A percentile compares a stretch with the other conserved stretches of the same genome.
phyloP scores from a whole-genome alignment of 2,113 vertebrate species.

The Gobius niger region DNA sequence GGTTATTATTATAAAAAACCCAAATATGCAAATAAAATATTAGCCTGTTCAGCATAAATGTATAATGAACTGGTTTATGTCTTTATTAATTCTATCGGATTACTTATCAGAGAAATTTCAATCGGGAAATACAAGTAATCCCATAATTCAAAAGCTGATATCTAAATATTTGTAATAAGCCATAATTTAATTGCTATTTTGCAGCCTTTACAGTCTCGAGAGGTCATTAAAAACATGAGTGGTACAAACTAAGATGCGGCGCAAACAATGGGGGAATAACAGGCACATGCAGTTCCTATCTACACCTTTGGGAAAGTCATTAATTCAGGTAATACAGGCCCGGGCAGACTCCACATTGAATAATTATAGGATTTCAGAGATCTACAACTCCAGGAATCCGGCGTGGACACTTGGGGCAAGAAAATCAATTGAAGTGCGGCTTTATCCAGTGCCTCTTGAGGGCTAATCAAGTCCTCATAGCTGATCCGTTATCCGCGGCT shows the following conservation, averaged over 20 bases:
- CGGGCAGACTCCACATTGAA: slow-evolving; percentile 33
- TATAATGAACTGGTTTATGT: too few relatives aligned
- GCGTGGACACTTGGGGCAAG: slow-evolving; percentile 20
- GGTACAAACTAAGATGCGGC: slow-evolving; percentile 9
- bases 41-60: too few relatives aligned
- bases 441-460: slow-evolving; percentile 51
- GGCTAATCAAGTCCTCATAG: slow-evolving; percentile 60
- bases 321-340: slow-evolving; percentile 49
- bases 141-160: too few relatives aligned
- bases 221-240: slow-evolving; percentile 57
- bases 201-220: slow-evolving; percentile 26
- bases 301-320: slow-evolving; percentile 61
- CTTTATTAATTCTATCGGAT: too few relatives aligned
- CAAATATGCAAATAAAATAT: too few relatives aligned
- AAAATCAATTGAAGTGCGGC: slow-evolving; percentile 61
- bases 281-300: slow-evolving; percentile 40
- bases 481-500: slow-evolving; percentile 33
- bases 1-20: too few relatives aligned
- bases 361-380: slow-evolving; percentile 59
- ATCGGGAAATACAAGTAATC: too few relatives aligned
- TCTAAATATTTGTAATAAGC: too few relatives aligned
- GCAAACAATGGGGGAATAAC: slow-evolving; percentile 32
- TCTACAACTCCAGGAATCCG: slow-evolving; percentile 56
- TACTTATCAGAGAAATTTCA: too few relatives aligned
- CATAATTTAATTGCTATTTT: neutral